Evolutionary conservation across 1,140 invertebrate species (phyloP), one percentile per base, ranked within the genome.

Genomic region (Phymorhynchus buccinoides): DNA sequence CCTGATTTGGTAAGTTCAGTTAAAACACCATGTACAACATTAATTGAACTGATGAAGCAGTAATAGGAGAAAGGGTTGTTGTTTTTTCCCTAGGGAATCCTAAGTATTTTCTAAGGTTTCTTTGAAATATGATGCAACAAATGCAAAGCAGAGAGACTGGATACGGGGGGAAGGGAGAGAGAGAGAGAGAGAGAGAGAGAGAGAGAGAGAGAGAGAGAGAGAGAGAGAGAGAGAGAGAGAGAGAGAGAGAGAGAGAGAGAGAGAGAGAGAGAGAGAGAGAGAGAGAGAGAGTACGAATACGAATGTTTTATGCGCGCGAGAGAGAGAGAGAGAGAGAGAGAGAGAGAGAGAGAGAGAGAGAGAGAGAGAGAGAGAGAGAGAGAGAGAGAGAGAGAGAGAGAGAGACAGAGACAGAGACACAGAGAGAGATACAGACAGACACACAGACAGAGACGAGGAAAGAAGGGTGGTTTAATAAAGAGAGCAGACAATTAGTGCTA

Each of bases 351-450:
- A 82, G 73, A 42, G 86, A 79, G n/a, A 6, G 30, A 86, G 86
- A 42, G 86, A 86, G 4, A 81, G 86, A 86, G 84, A 71, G 73
- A 86, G 84, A 66, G 84, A 80, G 42, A 66, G 48, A 86, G 44
- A 71, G 30, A 86, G 73, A 81, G 44, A 56, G 44, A 56, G 84
- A 86, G 84, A 81, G 75, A 86, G 73, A 80, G 32, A 80, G 71
- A n/a, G 71, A 86, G 79, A 44, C 48, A 35, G 75, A 77, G 41
- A 42, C 4, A 32, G 37, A 66, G 62, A 27, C 4, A 27, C 4
- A 66, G 62, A 66, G 62, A 27, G 22, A 66, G 62, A 66, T 6
- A 27, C 4, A 66, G 62, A 66, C 4, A 27, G 62, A 66, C 9
- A 27, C 4, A 27, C 4, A 66, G 62, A 66, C 4, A 27, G 22